Base-by-base conservation (phyloP, 2,888 invertebrate genomes). In the Cosmia pyralina region DNA sequence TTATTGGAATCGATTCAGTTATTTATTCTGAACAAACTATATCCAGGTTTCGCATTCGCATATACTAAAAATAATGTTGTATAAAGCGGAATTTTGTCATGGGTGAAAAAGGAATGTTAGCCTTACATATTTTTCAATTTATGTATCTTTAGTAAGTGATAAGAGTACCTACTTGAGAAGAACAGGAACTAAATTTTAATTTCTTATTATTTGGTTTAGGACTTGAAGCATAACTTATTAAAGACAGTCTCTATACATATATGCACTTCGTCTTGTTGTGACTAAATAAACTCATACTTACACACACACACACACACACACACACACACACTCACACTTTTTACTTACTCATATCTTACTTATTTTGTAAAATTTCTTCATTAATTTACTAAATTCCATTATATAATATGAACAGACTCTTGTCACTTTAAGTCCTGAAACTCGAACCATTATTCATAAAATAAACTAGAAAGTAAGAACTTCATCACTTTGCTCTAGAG, bases 371-470 rank as follows among this genome's bases (percentile, higher is more conserved):
- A 11, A 15, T 46, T 53, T 2, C 5, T 10, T 48, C 0, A 57
- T 41, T 28, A 57, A 48, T n/a, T 38, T 11, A 41, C 3, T 3
- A n/a, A 19, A 19, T 1, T 38, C 4, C 17, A 57, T 19, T 28
- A 7, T 17, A 1, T 5, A 22, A 7, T 11, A 1, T 5, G 19
- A 19, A 28, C 10, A 38, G 2, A 4, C 4, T 15, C 19, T 59
- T 4, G 7, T 38, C 5, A 52, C 17, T 66, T 22, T 44, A 10
- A 13, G 17, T 58, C 52, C 64, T 34, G 13, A 57, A 67, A 63
- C 48, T 50, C 22, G 28, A 28, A 28, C 3, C 28, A 64, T 68
- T 46, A 64, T 50, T 74, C 41, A 55, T 48, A 64, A 80, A 68
- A 60, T 44, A 57, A 68, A 67, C 44, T 38, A 1, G 8, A 53